Base-by-base conservation (phyloP, 2,113 vertebrate species). In the Semicossyphus pulcher region DNA sequence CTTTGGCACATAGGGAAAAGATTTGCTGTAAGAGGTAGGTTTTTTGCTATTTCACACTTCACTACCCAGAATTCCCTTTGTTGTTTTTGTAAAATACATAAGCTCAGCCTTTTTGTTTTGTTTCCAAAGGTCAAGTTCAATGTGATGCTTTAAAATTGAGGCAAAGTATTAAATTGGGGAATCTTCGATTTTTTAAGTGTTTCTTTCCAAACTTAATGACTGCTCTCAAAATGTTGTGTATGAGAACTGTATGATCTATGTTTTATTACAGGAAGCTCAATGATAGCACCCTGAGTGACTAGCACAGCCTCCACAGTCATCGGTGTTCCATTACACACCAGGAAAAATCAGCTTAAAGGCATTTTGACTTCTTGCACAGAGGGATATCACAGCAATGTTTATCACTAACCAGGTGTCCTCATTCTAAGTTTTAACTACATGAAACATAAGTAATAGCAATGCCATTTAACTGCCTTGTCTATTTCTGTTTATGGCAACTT, bases 11-110 rank as follows among this genome's bases (percentile, higher is more conserved):
- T 60, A 44, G 57, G 45, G 72, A 68, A 62, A 67, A 59, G 70
- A 75, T 77, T 65, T 72, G 34, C 42, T 21, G 20, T 64, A 59
- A 57, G 39, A 49, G 29, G 51, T 45, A 10, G 61, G 1, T 60
- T 58, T 72, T 52, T 60, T n/a, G n/a, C 62, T 65, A 53, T 76
- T 80, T 76, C 57, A 67, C 64, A 70, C 42, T 57, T 54, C 37
- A 52, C 26, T 47, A 41, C 45, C 63, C 68, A 71, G 29, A 67
- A 70, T 51, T 54, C 31, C 61, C 69, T 69, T 36, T 56, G 29
- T 70, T 73, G 71, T 75, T 54, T 26, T 32, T 56, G 25, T 58
- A 34, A 63, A 62, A 75, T 26, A 57, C 65, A 63, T 15, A 60
- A 32, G 8, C 32, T 69, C 23, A 64, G 47, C 11, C 58, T 48